Evolutionary conservation across 1,140 invertebrate genomes (phyloP), one percentile per base, ranked within the genome.

Genomic region (Archegozetes longisetosus): DNA sequence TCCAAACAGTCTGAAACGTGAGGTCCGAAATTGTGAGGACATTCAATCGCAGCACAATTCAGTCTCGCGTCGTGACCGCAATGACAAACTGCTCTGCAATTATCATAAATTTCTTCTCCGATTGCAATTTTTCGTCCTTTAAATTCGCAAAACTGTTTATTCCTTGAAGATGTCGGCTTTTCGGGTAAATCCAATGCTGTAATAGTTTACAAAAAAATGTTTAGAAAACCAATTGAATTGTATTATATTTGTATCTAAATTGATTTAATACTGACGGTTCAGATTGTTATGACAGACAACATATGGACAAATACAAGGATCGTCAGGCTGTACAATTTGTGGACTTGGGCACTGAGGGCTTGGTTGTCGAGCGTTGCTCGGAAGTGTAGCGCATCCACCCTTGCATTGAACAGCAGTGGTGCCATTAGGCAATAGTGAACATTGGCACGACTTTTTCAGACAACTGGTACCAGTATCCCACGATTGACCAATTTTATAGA

Each of bases 1-100:
- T 83, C 78, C 0, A 90, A 69, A 69, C 89, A 93, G 50, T 82
- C 77, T 0, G 84, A 81, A 67, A 88, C 83, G n/a, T 69, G 62
- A 3, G 64, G 55, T 6, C 49, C 46, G 55, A 64, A 63, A 23
- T 64, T 56, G 20, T 66, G 58, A 1, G 64, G 64, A 57, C 68
- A 69, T 46, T 67, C 54, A 28, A 69, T 63, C 0, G 82, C 82
- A 3, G 80, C 77, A 68, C 88, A 92, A 57, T 84, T 80, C 0
- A 82, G 77, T 52, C 65, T 60, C 29, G 76, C 78, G 25, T 78
- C 75, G 4, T 76, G 71, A n/a, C 71, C 72, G 64, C 86, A 89
- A 24, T 78, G 72, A 66, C 86, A 89, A 17, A 83, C 77, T 1
- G 81, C 77, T 25, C 80, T 74, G 68, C 86, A 89, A 1, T 79